Conservation (phyloP, 2,797 vertebrate genomes). For the Nothura maculosa region DNA sequence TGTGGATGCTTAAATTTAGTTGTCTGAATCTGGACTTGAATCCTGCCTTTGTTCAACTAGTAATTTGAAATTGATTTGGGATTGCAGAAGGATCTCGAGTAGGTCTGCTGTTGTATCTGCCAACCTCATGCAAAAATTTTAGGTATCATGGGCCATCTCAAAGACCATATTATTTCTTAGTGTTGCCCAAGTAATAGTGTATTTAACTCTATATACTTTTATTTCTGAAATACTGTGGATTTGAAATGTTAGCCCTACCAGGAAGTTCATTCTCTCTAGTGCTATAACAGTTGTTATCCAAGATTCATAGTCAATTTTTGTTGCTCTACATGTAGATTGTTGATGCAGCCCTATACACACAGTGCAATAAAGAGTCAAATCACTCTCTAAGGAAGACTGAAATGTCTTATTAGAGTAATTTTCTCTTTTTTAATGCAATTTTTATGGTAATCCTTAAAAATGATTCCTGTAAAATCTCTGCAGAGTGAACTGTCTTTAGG, state of each 20-base stretch:
- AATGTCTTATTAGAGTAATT: background rate
- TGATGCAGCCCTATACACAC: background rate
- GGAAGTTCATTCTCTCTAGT: background rate
- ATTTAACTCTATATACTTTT: background rate
- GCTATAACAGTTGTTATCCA: background rate
- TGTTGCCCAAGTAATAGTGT: background rate
- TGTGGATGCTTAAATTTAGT: background rate
- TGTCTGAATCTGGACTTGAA: background rate
- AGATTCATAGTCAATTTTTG: background rate
- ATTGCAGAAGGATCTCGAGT: background rate
- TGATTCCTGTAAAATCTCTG: slow-evolving; percentile 20
- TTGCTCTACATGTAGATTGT: background rate
- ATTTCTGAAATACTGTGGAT: background rate
- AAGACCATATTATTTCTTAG: background rate
- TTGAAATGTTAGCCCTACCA: background rate
- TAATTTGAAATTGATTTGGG: background rate
- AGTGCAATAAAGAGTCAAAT: background rate
- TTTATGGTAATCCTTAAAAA: background rate
- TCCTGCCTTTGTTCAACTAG: background rate
- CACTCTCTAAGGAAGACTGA: background rate
- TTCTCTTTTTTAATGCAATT: slow-evolving; percentile 23
- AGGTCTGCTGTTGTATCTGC: background rate
- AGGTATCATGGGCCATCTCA: background rate
- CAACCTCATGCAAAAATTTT: background rate
- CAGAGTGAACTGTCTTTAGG: background rate